Base-by-base conservation (phyloP, 2,113 vertebrate genomes). In the Macroglossus sobrinus region DNA sequence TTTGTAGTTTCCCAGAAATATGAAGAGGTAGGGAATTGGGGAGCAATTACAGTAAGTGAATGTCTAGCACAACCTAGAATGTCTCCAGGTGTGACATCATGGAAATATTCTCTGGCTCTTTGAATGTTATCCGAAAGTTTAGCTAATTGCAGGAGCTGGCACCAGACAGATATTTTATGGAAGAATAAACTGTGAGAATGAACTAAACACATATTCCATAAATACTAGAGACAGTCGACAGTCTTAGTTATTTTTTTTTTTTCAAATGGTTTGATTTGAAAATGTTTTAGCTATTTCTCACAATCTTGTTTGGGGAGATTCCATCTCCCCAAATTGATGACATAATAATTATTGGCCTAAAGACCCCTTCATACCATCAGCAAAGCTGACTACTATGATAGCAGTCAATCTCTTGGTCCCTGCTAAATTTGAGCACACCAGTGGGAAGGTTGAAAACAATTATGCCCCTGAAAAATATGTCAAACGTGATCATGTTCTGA, bases 371-470 rank as follows among this genome's bases (percentile, higher is more conserved):
- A 85, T 43, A 71, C 96, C 96, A 0, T 98, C 98, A 74, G 90
- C 97, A 38, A 99, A 98, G 94, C 98, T 99, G 88, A 98, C 97
- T 28, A 94, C 98, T 91, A 63, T 61, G 0, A 13, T 99, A 84
- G 95, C 96, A 53, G 97, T 96, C 0, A 97, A 98, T 97, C 35
- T 99, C 22, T 57, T 40, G 24, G 97, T 88, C 55, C 98, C 98
- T 79, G 98, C 99, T 95, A 98, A 98, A 96, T 99, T 99, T 98
- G 98, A 99, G 93, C 99, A 99, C 84, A 80, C 0, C 81, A 98
- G 95, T 15, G 99, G 99, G 89, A 97, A 98, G 19, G 76, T 99
- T 26, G 98, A 98, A 79, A 98, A 97, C 40, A 97, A 99, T 33
- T 98, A 97, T 53, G 98, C 98, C 16, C 96, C 99, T 35, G 97